phyloP scores from a whole-genome alignment of 2,888 invertebrate species.

The Polymixis lichenea region DNA sequence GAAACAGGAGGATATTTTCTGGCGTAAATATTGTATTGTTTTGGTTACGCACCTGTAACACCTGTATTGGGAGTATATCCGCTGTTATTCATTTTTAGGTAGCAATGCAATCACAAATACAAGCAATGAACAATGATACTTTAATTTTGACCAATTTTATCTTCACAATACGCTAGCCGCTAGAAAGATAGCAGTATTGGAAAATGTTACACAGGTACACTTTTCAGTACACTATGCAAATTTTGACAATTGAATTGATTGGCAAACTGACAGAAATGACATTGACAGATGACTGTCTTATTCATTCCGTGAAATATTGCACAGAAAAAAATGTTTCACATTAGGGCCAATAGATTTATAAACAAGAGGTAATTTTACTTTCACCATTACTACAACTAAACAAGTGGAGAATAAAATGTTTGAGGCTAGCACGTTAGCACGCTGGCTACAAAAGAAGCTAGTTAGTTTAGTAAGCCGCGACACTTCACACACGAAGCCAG shows the following conservation, averaged over 20 bases:
- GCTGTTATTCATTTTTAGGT: conserved; percentile 71
- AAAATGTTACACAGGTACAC: conserved; percentile 21
- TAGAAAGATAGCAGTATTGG: conserved; percentile 18
- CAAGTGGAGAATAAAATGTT: neutral
- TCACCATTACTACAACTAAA: neutral
- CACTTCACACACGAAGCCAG: too few relatives aligned
- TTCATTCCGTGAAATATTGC: too few relatives aligned
- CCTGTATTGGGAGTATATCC: conserved; percentile 71
- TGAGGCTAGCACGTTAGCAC: too few relatives aligned
- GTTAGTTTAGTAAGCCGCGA: too few relatives aligned
- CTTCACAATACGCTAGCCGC: conserved; percentile 15
- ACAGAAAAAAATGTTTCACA: too few relatives aligned
- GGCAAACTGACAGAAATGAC: neutral
- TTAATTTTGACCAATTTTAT: conserved; percentile 13
- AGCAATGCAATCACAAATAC: neutral
- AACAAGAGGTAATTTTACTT: neutral
- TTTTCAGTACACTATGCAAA: conserved; percentile 21
- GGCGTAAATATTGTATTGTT: conserved; percentile 16
- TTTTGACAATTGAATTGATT: conserved; percentile 30
- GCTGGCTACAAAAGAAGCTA: too few relatives aligned
- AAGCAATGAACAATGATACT: neutral
- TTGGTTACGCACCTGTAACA: conserved; percentile 70
- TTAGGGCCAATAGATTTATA: too few relatives aligned
- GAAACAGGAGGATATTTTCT: neutral
- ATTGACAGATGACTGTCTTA: conserved; percentile 6